A percentile compares a stretch with the other conserved stretches of the same genome.
These are phyloP conservation scores for Plagodis dolabraria DNA, from an alignment of 2,888 invertebrate species.

Conservation along the genomic window DNA sequence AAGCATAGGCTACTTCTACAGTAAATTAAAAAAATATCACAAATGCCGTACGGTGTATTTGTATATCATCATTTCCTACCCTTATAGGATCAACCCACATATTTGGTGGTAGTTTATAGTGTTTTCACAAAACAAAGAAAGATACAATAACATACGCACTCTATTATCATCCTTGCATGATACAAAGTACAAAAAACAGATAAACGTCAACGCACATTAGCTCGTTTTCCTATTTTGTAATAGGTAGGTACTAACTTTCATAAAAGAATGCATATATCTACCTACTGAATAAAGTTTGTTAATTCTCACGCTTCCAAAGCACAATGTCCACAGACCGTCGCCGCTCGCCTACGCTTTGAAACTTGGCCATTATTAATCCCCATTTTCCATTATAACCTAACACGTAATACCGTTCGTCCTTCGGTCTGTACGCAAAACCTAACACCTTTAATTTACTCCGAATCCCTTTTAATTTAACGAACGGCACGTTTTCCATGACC, in stretches of 20 bases:
- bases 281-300: background rate
- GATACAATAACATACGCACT: no score
- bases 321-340: conserved; percentile 10
- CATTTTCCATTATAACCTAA: conserved; percentile 36
- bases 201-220: background rate
- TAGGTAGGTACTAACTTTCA: background rate
- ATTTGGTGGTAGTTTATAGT: no score
- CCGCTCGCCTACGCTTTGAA: conserved; percentile 3
- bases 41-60: no score
- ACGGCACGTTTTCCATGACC: conserved; percentile 62
- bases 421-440: conserved; percentile 51
- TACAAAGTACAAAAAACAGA: no score
- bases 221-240: background rate
- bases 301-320: conserved; percentile 10
- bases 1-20: no score
- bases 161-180: no score
- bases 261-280: background rate
- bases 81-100: no score
- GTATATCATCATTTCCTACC: no score
- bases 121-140: no score
- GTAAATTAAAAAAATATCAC: no score
- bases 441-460: conserved; percentile 70
- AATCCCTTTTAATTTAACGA: conserved; percentile 70
- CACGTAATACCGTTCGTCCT: conserved; percentile 31
- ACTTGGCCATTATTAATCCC: conserved; percentile 29